A percentile compares a stretch with the other conserved stretches of the same genome.
phyloP scores from a whole-genome alignment of 2,888 invertebrate species.

The Brachyptera putata region DNA sequence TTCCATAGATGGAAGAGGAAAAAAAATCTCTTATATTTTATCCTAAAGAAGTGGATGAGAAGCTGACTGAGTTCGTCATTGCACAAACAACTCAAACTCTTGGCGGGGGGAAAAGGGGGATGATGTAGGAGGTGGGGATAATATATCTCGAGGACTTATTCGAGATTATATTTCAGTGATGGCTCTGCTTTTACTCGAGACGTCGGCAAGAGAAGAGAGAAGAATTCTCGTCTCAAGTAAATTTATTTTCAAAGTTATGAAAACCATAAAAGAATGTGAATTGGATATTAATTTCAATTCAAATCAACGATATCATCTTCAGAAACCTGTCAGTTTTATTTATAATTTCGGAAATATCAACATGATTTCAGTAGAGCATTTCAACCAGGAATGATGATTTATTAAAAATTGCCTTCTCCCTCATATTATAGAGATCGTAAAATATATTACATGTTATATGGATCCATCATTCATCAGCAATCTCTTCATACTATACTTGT shows the following conservation, averaged over 20 bases:
- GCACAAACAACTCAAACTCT: constrained; percentile 20
- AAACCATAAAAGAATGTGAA: constrained; percentile 13
- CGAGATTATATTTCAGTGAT: constrained; percentile 21
- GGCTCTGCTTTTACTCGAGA: constrained; percentile 5
- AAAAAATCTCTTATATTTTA: constrained; percentile 15
- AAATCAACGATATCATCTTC: no score
- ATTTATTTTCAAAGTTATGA: constrained; percentile 15
- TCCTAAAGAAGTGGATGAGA: constrained; percentile 12
- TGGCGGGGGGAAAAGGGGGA: neutral
- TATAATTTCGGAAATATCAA: no score
- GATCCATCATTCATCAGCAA: no score
- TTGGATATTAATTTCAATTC: neutral
- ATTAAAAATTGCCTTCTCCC: no score
- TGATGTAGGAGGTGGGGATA: neutral
- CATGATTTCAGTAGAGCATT: no score
- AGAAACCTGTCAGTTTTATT: no score
- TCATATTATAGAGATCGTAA: no score
- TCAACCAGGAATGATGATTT: no score
- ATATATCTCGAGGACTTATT: constrained; percentile 17
- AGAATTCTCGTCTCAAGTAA: constrained; percentile 3
- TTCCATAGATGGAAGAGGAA: neutral
- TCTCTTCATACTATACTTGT: no score
- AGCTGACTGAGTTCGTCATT: constrained; percentile 14
- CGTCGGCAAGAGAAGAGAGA: neutral
- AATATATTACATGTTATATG: no score